phyloP scores from a whole-genome alignment of 2,888 invertebrate species.

The Pasiphila rectangulata region DNA sequence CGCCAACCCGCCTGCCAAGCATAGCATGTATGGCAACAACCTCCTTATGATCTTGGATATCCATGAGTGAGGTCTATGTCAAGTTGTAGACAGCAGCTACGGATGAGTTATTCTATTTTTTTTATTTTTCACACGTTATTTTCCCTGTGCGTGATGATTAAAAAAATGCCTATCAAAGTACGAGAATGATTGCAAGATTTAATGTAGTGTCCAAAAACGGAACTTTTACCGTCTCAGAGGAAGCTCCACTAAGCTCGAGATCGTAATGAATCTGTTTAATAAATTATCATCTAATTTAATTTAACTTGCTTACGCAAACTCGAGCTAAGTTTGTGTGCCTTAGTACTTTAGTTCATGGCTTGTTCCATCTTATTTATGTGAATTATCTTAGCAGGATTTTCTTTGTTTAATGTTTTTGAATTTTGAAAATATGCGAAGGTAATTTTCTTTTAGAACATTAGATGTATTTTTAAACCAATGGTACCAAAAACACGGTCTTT shows the following conservation, averaged over 20 bases:
- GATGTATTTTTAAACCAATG: background rate
- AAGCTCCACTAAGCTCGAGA: constrained; percentile 28
- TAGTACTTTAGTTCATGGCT: constrained; percentile 17
- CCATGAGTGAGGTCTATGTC: too few species aligned
- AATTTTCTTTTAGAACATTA: background rate
- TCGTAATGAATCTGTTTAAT: constrained; percentile 34
- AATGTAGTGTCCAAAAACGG: constrained; percentile 33
- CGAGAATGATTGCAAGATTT: constrained; percentile 30
- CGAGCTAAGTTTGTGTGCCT: constrained; percentile 22
- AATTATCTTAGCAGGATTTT: background rate
- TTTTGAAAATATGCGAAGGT: background rate
- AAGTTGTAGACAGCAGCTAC: too few species aligned
- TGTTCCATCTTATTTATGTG: constrained; percentile 5
- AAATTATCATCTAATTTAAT: constrained; percentile 36
- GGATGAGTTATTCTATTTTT: too few species aligned
- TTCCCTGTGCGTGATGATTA: too few species aligned
- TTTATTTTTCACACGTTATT: too few species aligned
- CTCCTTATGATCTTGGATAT: too few species aligned
- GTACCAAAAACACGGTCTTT: too few species aligned
- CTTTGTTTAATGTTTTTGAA: background rate
- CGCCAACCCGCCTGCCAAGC: too few species aligned
- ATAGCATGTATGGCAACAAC: too few species aligned
- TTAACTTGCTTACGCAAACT: constrained; percentile 24
- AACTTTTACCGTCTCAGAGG: constrained; percentile 34
- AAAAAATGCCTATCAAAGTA: background rate